phyloP scores from a whole-genome alignment of 1,140 invertebrate genomes.

The Bombus confusus region DNA sequence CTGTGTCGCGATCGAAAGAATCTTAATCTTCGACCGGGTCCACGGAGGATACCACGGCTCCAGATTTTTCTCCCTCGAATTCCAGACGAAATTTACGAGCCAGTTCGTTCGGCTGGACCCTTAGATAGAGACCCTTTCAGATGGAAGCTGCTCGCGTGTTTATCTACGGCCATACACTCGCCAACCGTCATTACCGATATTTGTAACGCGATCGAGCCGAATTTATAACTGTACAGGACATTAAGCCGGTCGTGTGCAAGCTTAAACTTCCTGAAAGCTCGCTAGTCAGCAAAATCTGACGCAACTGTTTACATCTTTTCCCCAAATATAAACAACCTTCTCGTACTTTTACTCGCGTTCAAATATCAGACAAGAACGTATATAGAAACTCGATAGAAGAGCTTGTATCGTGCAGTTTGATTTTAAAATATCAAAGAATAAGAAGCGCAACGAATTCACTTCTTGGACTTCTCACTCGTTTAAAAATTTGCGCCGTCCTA shows the following conservation, averaged over 20 bases:
- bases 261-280: background rate
- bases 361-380: background rate
- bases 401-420: too few species aligned
- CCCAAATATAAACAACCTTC: background rate
- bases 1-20: background rate
- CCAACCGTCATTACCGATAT: slow-evolving; percentile 36
- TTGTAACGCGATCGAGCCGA: slow-evolving; percentile 40
- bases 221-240: slow-evolving; percentile 34
- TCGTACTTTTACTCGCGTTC: background rate
- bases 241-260: background rate
- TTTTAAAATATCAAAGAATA: too few species aligned
- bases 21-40: slow-evolving; percentile 17
- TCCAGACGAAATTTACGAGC: slow-evolving; percentile 59
- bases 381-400: background rate
- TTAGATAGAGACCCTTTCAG: slow-evolving; percentile 25
- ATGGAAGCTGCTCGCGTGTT: slow-evolving; percentile 46
- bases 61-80: slow-evolving; percentile 51
- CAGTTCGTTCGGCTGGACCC: slow-evolving; percentile 30
- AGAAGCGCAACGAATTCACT: too few species aligned
- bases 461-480: too few species aligned
- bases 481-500: too few species aligned
- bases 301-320: background rate
- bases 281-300: background rate
- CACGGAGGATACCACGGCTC: slow-evolving; percentile 19
- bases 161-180: slow-evolving; percentile 56